phyloP scores from a whole-genome alignment of 1,140 invertebrate species.

The Holcopasites calliopsidis region DNA sequence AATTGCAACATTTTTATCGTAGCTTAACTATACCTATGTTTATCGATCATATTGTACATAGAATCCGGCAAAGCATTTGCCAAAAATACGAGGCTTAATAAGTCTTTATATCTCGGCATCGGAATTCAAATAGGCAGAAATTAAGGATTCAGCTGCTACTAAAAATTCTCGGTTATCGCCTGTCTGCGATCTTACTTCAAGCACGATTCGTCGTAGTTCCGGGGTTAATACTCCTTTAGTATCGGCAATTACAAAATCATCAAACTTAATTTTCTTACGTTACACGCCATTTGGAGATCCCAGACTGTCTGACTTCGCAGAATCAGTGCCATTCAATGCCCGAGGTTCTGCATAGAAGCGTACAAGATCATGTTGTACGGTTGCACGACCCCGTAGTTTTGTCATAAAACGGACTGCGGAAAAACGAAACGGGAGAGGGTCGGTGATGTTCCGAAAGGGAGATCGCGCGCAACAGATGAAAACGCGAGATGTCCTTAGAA shows the following conservation, averaged over 20 bases:
- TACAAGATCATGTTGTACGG: neutral
- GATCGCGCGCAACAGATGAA: neutral
- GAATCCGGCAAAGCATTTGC: too few species aligned
- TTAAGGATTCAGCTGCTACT: too few species aligned
- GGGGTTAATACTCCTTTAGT: neutral
- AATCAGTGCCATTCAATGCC: too few species aligned
- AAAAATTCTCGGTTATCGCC: neutral
- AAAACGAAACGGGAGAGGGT: neutral
- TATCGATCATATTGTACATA: too few species aligned
- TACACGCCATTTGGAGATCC: too few species aligned
- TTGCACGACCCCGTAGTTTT: neutral
- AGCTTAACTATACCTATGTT: too few species aligned
- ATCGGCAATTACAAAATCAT: neutral
- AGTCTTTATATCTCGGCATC: neutral
- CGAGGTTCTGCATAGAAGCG: too few species aligned
- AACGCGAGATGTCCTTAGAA: neutral
- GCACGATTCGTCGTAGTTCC: neutral
- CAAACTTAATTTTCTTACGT: too few species aligned
- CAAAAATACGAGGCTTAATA: too few species aligned
- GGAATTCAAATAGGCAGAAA: neutral
- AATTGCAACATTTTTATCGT: too few species aligned
- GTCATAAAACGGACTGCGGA: conserved; percentile 13
- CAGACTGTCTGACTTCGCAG: too few species aligned
- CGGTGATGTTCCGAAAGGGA: too few species aligned
- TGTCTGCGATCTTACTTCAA: neutral